phyloP scores from a whole-genome alignment of 2,797 vertebrate genomes.

The Chelon auratus region DNA sequence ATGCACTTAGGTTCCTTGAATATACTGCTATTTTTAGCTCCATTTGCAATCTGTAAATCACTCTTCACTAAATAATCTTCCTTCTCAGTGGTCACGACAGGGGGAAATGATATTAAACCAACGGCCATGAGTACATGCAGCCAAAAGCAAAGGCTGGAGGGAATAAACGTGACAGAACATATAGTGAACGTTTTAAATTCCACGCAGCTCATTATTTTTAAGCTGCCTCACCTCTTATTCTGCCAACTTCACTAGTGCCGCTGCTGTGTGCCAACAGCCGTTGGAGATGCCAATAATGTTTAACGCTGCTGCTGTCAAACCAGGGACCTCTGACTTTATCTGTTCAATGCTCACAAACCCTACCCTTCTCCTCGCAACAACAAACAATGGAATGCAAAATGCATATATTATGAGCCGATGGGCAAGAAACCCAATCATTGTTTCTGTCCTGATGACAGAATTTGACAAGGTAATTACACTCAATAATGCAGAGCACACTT shows the following conservation, averaged over 20 bases:
- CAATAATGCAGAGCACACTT: background rate
- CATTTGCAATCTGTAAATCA: slow-evolving; percentile 18
- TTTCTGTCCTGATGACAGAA: background rate
- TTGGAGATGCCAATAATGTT: slow-evolving; percentile 56
- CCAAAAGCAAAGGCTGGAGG: slow-evolving; percentile 22
- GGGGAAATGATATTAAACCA: slow-evolving; percentile 31
- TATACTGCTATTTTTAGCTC: slow-evolving; percentile 14
- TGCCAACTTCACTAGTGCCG: slow-evolving; percentile 46
- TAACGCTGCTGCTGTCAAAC: slow-evolving; percentile 43
- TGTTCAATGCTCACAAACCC: slow-evolving; percentile 14
- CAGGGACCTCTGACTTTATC: slow-evolving; percentile 44
- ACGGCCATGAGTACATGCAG: slow-evolving; percentile 27
- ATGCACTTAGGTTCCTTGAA: slow-evolving; percentile 19
- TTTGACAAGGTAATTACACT: background rate
- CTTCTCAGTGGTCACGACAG: slow-evolving; percentile 13
- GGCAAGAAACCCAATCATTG: background rate
- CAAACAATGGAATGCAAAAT: background rate
- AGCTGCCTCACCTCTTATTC: slow-evolving; percentile 33
- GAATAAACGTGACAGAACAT: slow-evolving; percentile 43
- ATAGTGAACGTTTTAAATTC: slow-evolving; percentile 34
- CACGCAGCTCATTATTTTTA: slow-evolving; percentile 49
- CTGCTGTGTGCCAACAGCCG: slow-evolving; percentile 46
- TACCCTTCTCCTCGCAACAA: background rate
- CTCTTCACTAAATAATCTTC: slow-evolving; percentile 2
- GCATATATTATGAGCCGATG: background rate